Evolutionary conservation across 2,888 invertebrate species (phyloP).

Genomic region (Dicyrtoma fusca): DNA sequence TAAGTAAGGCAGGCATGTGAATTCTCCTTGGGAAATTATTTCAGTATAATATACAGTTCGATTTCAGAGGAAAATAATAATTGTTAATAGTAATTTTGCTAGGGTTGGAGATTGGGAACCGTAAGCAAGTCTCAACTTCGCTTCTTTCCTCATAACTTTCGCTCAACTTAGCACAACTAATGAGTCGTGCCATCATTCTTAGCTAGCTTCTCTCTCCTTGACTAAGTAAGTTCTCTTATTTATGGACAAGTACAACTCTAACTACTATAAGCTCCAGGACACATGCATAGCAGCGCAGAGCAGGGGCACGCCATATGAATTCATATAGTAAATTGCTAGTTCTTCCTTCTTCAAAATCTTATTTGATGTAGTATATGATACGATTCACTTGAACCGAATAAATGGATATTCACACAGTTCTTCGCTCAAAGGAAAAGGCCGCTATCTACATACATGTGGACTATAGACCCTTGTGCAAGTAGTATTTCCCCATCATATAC

Average conservation of each 20-base stretch:
- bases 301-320: too few relatives aligned
- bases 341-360: constrained; percentile 8
- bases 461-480: too few relatives aligned
- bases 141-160: constrained; percentile 17
- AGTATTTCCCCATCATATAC: neutral
- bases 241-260: constrained; percentile 8
- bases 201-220: neutral
- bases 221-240: constrained; percentile 1
- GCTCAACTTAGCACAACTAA: constrained; percentile 32
- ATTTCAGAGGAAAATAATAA: too few relatives aligned
- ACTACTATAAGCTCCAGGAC: neutral
- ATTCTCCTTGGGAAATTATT: too few relatives aligned
- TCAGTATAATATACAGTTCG: too few relatives aligned
- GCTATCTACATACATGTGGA: too few relatives aligned
- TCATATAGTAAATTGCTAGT: neutral
- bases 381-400: neutral
- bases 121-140: too few relatives aligned
- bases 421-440: too few relatives aligned
- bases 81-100: too few relatives aligned
- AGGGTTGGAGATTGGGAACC: too few relatives aligned
- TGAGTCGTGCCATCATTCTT: constrained; percentile 32
- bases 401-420: constrained; percentile 6
- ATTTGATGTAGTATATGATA: constrained; percentile 10
- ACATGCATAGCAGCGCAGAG: too few relatives aligned
- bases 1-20: too few relatives aligned